Conservation (phyloP, 2,888 invertebrate genomes). For the Gastracanthus pulcherrimus region DNA sequence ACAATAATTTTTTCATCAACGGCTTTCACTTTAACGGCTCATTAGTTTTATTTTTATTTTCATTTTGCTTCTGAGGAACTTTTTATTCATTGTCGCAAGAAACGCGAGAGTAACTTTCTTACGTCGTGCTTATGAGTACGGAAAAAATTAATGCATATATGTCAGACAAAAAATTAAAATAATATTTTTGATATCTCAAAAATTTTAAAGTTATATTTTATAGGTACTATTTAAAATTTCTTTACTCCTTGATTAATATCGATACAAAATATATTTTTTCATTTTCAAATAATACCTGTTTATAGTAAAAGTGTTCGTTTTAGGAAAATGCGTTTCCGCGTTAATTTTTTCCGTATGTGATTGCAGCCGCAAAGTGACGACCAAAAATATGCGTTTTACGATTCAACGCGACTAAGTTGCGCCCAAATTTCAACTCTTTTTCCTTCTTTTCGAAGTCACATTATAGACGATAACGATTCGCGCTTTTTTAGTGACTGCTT, state of each 20-base stretch:
- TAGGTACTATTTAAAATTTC: background rate
- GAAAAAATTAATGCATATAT: conserved; percentile 35
- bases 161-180: background rate
- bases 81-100: conserved; percentile 56
- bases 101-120: conserved; percentile 59
- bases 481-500: conserved; percentile 16
- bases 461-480: conserved; percentile 21
- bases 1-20: conserved; percentile 53
- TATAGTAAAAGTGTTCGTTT: background rate
- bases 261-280: conserved; percentile 39
- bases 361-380: conserved; percentile 58
- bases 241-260: conserved; percentile 13
- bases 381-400: conserved; percentile 51
- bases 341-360: conserved; percentile 31
- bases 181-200: background rate
- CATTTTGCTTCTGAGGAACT: conserved; percentile 53
- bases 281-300: background rate
- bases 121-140: conserved; percentile 51
- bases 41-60: conserved; percentile 45
- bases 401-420: conserved; percentile 13
- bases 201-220: background rate
- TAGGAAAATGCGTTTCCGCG: conserved; percentile 18
- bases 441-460: background rate
- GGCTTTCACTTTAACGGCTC: conserved; percentile 57
- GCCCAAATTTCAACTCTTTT: conserved; percentile 9